phyloP scores from a whole-genome alignment of 1,140 invertebrate species.

The Drosophila paulistorum region DNA sequence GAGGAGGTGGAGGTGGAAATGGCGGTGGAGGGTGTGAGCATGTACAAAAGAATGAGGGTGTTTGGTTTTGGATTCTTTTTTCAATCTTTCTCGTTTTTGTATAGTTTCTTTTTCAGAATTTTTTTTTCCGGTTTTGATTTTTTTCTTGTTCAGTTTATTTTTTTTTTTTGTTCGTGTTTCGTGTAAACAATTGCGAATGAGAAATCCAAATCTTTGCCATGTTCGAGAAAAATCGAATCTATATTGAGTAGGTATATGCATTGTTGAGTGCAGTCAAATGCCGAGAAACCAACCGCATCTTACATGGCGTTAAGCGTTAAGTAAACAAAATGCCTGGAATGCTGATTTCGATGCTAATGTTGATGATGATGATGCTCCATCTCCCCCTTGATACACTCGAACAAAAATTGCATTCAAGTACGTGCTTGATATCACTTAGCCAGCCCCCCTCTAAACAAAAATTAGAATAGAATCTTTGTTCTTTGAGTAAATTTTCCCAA shows the following conservation, averaged over 20 bases:
- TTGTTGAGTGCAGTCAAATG: slow-evolving; percentile 21
- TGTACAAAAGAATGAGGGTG: slow-evolving; percentile 14
- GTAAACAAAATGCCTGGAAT: slow-evolving; percentile 54
- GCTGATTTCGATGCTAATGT: slow-evolving; percentile 8
- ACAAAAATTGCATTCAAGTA: too few species aligned
- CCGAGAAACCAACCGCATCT: slow-evolving; percentile 39
- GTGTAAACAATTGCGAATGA: slow-evolving; percentile 76
- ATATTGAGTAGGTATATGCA: slow-evolving; percentile 13
- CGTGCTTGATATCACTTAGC: too few species aligned
- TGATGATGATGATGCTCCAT: not conserved
- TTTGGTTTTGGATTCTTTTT: slow-evolving; percentile 14
- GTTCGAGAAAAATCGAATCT: slow-evolving; percentile 65
- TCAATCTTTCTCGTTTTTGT: slow-evolving; percentile 7
- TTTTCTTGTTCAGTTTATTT: slow-evolving; percentile 35
- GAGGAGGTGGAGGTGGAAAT: not conserved
- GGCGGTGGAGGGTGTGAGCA: slow-evolving; percentile 32
- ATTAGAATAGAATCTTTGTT: too few species aligned
- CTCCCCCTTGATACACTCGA: not conserved
- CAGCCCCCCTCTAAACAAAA: not conserved
- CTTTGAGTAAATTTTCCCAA: too few species aligned
- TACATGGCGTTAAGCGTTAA: slow-evolving; percentile 53
- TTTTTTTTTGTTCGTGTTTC: slow-evolving; percentile 69
- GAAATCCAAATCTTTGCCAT: slow-evolving; percentile 45
- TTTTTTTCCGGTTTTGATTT: slow-evolving; percentile 30
- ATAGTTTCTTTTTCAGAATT: not conserved